Conservation (phyloP, 2,888 invertebrate genomes). For the Synergus gifuensis region DNA sequence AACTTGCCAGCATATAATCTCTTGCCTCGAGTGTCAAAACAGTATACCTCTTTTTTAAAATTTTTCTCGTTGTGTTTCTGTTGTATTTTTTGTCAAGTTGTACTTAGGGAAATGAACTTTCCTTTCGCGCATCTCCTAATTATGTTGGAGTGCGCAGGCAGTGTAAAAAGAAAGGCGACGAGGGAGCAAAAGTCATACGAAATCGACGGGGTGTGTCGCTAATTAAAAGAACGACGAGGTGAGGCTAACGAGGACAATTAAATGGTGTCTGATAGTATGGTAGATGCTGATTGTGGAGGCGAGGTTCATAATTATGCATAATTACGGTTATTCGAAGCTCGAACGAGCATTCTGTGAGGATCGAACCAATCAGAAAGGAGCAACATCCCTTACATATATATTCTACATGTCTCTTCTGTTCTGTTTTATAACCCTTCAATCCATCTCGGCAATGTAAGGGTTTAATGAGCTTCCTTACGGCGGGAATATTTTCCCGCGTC, state of each 20-base stretch:
- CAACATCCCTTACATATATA: constrained; percentile 37
- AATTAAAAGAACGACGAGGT: constrained; percentile 60
- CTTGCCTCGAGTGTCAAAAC: background rate
- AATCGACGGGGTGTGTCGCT: constrained; percentile 61
- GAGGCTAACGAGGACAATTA: constrained; percentile 63
- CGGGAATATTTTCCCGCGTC: background rate
- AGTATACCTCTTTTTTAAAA: background rate
- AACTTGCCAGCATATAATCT: background rate
- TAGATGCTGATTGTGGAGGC: constrained; percentile 50
- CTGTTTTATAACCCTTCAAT: constrained; percentile 18
- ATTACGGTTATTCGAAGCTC: constrained; percentile 54
- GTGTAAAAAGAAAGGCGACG: constrained; percentile 46
- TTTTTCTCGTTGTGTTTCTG: background rate
- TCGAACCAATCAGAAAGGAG: constrained; percentile 43
- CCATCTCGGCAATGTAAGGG: background rate
- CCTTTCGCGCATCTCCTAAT: constrained; percentile 56
- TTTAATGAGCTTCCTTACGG: background rate
- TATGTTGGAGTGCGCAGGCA: constrained; percentile 51
- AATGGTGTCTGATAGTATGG: constrained; percentile 55
- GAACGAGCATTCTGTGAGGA: constrained; percentile 10
- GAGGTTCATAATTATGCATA: constrained; percentile 57
- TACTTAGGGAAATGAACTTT: constrained; percentile 29
- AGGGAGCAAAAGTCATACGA: constrained; percentile 55
- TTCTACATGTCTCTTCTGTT: background rate
- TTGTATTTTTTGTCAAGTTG: background rate